A percentile compares a stretch with the other conserved stretches of the same genome.
Evolutionary conservation across 2,113 vertebrate species (phyloP).

Genomic region (Corythornis cristatus): DNA sequence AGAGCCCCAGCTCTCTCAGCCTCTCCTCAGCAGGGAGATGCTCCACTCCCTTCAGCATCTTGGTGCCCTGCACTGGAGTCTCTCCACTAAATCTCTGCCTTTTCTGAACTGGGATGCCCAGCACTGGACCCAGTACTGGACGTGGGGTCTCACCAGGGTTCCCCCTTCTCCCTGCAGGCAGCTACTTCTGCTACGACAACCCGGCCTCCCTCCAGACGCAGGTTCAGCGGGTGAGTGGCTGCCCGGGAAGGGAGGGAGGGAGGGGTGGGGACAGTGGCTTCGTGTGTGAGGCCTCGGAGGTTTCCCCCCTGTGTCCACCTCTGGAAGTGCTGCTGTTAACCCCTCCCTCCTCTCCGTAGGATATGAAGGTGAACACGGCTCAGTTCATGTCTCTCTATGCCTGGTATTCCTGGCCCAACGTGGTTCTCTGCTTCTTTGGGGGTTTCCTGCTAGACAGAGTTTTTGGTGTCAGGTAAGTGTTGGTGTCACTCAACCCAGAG

Average conservation of each 20-base stretch:
- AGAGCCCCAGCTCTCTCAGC: no score
- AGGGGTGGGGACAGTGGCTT: accelerated
- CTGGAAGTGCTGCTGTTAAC: accelerated
- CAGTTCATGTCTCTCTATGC: conserved; percentile 95
- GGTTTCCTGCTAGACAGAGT: conserved; percentile 94
- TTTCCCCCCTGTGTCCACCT: accelerated
- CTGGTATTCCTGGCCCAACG: conserved; percentile 99
- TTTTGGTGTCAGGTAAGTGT: conserved; percentile 90
- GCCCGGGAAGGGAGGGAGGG: accelerated
- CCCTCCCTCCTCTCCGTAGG: conserved; percentile 67
- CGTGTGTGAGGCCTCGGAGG: accelerated
- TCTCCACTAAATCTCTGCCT: no score
- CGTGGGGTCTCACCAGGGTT: no score
- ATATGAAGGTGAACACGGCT: conserved; percentile 89
- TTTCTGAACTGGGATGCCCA: no score
- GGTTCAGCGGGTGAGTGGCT: conserved; percentile 81
- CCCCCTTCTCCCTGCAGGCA: conserved; percentile 78
- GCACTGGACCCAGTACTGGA: no score
- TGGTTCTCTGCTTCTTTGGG: conserved; percentile 94
- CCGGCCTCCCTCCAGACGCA: conserved; percentile 92
- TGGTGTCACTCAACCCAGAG: accelerated
- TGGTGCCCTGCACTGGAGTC: no score
- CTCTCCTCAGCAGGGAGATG: no score
- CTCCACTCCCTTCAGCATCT: no score
- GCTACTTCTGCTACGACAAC: conserved; percentile 97